A percentile compares a stretch with the other conserved stretches of the same genome.
Conservation (phyloP, 2,797 vertebrate species). For the Lerista edwardsae region DNA sequence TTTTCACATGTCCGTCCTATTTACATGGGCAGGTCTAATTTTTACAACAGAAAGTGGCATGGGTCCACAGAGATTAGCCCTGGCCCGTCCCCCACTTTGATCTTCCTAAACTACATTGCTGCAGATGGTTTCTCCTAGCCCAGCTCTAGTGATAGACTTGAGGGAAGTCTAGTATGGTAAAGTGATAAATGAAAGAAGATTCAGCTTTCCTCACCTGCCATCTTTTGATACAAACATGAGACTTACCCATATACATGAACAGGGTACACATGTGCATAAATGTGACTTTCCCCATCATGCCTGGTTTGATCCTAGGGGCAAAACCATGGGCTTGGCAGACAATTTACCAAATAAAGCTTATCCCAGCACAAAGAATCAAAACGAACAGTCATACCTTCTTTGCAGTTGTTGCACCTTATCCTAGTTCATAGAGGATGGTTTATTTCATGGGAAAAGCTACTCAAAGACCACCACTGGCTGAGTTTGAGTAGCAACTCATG, state of each 20-base stretch:
- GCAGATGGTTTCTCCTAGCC: not conserved
- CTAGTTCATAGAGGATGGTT: not conserved
- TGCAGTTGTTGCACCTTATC: not conserved
- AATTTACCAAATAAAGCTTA: not conserved
- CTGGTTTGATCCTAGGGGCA: not conserved
- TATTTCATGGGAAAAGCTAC: not conserved
- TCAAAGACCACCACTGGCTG: not conserved
- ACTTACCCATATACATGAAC: not conserved
- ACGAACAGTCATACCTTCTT: not conserved
- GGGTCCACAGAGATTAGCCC: not conserved
- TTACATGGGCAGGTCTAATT: not conserved
- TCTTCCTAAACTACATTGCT: not conserved
- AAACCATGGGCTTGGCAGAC: not conserved
- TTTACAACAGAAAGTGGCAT: not conserved
- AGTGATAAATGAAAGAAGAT: not conserved
- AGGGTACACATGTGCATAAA: not conserved
- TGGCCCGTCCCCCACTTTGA: not conserved
- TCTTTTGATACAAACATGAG: not conserved
- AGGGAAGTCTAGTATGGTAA: not conserved
- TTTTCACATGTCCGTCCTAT: not conserved
- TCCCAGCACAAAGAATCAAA: not conserved
- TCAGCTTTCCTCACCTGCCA: not conserved
- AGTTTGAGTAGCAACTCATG: not conserved
- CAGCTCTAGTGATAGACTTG: not conserved
- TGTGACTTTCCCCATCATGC: not conserved